phyloP scores from a whole-genome alignment of 2,888 invertebrate genomes.

The Liodrosophila aerea region DNA sequence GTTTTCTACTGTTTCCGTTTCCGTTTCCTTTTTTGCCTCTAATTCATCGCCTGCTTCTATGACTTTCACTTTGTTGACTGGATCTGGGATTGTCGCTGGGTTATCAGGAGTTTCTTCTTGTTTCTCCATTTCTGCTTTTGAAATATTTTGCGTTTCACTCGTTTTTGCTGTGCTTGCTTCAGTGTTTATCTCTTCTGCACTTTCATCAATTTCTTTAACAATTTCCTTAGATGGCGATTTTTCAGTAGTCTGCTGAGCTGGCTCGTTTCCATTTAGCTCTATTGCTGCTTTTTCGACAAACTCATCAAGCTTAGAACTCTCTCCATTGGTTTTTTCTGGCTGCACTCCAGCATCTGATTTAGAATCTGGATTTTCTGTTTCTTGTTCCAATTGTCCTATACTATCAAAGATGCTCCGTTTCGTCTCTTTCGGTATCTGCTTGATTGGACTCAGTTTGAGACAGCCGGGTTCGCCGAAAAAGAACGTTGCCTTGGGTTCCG shows the following conservation, averaged over 20 bases:
- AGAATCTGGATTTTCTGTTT: background rate
- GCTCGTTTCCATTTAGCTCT: conserved; percentile 30
- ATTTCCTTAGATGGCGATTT: background rate
- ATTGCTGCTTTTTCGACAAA: background rate
- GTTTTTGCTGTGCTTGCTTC: conserved; percentile 10
- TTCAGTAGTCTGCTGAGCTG: background rate
- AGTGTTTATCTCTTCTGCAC: background rate
- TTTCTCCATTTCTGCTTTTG: conserved; percentile 34
- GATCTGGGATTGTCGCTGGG: conserved; percentile 1
- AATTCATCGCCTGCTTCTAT: conserved; percentile 28
- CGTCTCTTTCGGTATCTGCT: conserved; percentile 60
- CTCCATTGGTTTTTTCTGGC: conserved; percentile 63
- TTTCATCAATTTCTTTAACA: conserved; percentile 5
- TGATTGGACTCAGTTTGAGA: conserved; percentile 81
- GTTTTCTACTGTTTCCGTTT: background rate
- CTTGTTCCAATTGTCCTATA: conserved; percentile 15
- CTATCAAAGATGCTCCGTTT: conserved; percentile 67
- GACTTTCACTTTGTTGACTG: conserved; percentile 27
- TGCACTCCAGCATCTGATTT: conserved; percentile 14
- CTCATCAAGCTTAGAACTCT: conserved; percentile 31
- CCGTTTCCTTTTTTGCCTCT: background rate
- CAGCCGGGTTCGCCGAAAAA: conserved; percentile 83
- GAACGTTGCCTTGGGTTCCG: conserved; percentile 79
- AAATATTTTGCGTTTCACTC: conserved; percentile 31
- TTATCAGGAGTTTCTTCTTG: conserved; percentile 7